Percentiles rank a stretch among this genome's conserved stretches.
Conservation (phyloP, 2,113 vertebrate genomes). For the Petrocephalus microphthalmus region DNA sequence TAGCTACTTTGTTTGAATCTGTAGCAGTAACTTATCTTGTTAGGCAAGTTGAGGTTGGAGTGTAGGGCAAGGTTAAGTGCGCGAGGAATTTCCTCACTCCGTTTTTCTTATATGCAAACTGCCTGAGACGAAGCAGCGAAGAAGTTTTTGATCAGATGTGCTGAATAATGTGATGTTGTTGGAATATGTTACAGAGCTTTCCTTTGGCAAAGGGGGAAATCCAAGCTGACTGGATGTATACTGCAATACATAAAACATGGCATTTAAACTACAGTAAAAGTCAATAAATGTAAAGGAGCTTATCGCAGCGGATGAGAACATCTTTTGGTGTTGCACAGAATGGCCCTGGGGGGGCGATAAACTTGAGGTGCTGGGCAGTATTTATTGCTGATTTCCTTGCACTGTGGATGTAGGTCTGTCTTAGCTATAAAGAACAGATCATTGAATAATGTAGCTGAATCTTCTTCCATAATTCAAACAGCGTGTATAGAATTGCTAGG, state of each 20-base stretch:
- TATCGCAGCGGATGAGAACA: conserved; percentile 13
- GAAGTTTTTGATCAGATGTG: conserved; percentile 1
- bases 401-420: background rate
- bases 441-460: background rate
- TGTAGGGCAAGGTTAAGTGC: background rate
- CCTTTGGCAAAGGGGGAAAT: background rate
- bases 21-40: background rate
- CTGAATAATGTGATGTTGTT: background rate
- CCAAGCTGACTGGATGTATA: background rate
- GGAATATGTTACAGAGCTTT: background rate
- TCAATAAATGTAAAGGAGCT: conserved; percentile 21
- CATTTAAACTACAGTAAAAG: conserved; percentile 12
- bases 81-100: background rate
- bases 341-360: conserved; percentile 2
- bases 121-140: background rate
- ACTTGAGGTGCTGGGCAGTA: background rate
- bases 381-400: conserved; percentile 3
- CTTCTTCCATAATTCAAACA: background rate
- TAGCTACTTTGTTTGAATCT: background rate
- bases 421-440: background rate
- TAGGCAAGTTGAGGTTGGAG: background rate
- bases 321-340: conserved; percentile 8
- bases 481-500: background rate
- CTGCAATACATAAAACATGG: background rate
- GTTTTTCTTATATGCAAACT: background rate